Percentiles rank a stretch among this genome's conserved stretches.
Evolutionary conservation across 2,888 invertebrate genomes (phyloP).

Genomic region (Xylophagus ater): DNA sequence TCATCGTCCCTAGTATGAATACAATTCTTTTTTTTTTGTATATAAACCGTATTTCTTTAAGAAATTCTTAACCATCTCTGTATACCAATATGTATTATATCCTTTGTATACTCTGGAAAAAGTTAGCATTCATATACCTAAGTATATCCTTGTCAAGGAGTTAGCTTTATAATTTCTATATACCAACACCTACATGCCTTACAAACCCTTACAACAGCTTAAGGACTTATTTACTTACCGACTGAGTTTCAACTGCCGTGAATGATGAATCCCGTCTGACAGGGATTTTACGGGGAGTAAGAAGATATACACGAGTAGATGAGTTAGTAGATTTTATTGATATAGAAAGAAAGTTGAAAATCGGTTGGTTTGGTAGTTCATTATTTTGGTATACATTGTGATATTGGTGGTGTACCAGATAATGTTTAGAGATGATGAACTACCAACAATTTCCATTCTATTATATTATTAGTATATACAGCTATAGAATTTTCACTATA

Average conservation of each 20-base stretch:
- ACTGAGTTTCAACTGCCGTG: background rate
- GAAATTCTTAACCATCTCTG: background rate
- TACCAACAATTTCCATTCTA: too few species aligned
- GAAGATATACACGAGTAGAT: too few species aligned
- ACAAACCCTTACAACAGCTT: background rate
- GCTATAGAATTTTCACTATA: too few species aligned
- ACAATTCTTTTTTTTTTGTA: background rate
- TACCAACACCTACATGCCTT: background rate
- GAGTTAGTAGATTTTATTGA: too few species aligned
- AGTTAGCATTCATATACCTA: conserved; percentile 5
- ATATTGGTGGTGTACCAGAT: conserved; percentile 13
- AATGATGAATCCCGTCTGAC: background rate
- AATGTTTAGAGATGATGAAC: conserved; percentile 17
- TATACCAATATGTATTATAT: conserved; percentile 6
- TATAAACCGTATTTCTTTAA: background rate
- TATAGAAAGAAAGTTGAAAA: too few species aligned
- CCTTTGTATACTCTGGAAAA: conserved; percentile 5
- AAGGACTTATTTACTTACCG: conserved; percentile 8
- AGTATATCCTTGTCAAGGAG: background rate
- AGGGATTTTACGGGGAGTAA: conserved; percentile 2
- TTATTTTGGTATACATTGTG: conserved; percentile 9
- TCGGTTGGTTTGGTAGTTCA: too few species aligned
- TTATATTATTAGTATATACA: too few species aligned
- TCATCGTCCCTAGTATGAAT: too few species aligned
- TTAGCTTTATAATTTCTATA: background rate